Percentiles rank a stretch among this genome's conserved stretches.
These are phyloP conservation scores for Todus mexicanus DNA, from an alignment of 2,797 vertebrate species.

Conservation along the genomic window DNA sequence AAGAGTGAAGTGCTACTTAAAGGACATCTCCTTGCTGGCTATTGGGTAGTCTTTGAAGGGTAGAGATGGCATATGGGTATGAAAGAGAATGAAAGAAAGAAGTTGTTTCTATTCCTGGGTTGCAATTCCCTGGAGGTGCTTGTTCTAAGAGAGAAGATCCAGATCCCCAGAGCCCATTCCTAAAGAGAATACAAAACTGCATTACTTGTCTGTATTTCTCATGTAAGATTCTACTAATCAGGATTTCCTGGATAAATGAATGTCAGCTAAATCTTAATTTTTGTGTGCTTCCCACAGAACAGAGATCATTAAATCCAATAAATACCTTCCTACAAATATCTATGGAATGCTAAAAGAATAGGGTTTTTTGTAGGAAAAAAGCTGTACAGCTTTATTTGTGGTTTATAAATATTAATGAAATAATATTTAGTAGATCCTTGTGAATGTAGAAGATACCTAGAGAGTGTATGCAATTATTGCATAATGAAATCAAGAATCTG, in stretches of 20 bases:
- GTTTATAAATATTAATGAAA: conserved; percentile 25
- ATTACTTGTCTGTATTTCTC: neutral
- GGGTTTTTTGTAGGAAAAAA: neutral
- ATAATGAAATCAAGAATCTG: neutral
- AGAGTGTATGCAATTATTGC: neutral
- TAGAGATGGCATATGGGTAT: neutral
- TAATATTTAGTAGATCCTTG: neutral
- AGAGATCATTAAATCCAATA: conserved; percentile 10
- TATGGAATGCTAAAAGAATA: neutral
- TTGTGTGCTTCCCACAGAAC: neutral
- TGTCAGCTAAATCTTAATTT: conserved; percentile 44
- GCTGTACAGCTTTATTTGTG: neutral
- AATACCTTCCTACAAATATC: conserved; percentile 2
- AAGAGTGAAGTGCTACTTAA: neutral
- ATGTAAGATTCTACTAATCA: neutral
- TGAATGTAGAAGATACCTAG: neutral
- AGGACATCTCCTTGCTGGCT: neutral
- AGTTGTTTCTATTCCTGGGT: too few species aligned
- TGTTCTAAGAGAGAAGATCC: neutral
- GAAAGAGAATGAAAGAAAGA: neutral
- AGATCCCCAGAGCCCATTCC: neutral
- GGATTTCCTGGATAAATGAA: conserved; percentile 7
- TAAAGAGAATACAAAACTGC: neutral
- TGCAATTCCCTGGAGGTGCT: neutral
- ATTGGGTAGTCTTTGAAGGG: neutral